These are phyloP conservation scores for Leucozona laternaria DNA, from an alignment of 2,888 invertebrate species.

Conservation along the genomic window DNA sequence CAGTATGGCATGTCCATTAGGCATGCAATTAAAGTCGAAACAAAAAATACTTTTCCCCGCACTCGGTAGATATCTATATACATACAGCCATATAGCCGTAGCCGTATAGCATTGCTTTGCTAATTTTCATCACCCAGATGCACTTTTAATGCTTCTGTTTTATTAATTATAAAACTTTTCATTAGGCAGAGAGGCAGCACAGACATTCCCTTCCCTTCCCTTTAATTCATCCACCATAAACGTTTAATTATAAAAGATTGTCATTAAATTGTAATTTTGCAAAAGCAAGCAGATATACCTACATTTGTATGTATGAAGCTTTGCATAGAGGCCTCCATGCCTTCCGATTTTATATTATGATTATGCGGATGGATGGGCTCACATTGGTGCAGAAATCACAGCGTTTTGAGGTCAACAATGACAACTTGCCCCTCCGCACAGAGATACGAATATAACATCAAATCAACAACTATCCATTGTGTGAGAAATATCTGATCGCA, in stretches of 20 bases:
- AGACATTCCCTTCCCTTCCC: conserved; percentile 67
- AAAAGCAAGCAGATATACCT: background rate
- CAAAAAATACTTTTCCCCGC: conserved; percentile 8
- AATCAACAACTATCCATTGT: conserved; percentile 52
- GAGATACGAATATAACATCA: conserved; percentile 62
- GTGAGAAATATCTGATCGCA: conserved; percentile 69
- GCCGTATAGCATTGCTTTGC: conserved; percentile 4
- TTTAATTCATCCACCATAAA: conserved; percentile 68
- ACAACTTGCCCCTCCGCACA: conserved; percentile 13
- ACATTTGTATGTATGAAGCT: no score
- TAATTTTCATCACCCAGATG: conserved; percentile 71
- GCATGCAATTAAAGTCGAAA: conserved; percentile 55
- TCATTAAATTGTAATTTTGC: conserved; percentile 74
- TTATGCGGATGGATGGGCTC: conserved; percentile 18
- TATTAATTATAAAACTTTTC: conserved; percentile 75
- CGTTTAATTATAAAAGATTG: conserved; percentile 71
- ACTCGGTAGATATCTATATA: background rate
- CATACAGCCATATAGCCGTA: background rate
- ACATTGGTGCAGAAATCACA: conserved; percentile 36
- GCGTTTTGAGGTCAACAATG: conserved; percentile 62
- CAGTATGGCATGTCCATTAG: conserved; percentile 65
- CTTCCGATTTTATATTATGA: conserved; percentile 13
- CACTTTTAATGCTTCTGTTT: conserved; percentile 74
- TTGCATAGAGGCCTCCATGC: background rate
- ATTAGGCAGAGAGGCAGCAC: conserved; percentile 52